phyloP scores from a whole-genome alignment of 2,797 vertebrate genomes.

The Eupleurogrammus muticus region DNA sequence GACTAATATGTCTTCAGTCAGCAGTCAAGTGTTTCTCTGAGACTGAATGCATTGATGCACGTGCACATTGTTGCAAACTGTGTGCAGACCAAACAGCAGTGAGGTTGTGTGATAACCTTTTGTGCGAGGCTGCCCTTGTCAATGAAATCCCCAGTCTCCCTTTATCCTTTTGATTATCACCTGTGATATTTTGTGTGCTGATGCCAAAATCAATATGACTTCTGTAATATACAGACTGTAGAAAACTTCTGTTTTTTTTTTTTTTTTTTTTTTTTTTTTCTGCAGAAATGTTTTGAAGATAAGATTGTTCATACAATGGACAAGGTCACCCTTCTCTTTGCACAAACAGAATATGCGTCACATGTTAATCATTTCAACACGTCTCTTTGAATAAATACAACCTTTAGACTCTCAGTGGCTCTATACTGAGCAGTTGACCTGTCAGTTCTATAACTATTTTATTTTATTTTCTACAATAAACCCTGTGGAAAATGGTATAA shows the following conservation, averaged over 20 bases:
- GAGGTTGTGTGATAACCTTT: slow-evolving; percentile 10
- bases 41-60: slow-evolving; percentile 41
- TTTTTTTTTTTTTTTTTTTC: not conserved
- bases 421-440: slow-evolving; percentile 4
- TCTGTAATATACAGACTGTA: not conserved
- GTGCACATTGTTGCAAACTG: slow-evolving; percentile 47
- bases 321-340: slow-evolving; percentile 7
- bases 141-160: not conserved
- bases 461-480: not conserved
- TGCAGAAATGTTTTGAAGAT: slow-evolving; percentile 17
- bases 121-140: slow-evolving; percentile 6
- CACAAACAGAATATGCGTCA: slow-evolving; percentile 28
- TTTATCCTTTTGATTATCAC: slow-evolving; percentile 7
- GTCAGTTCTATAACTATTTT: not conserved
- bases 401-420: slow-evolving; percentile 49
- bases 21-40: slow-evolving; percentile 31
- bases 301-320: slow-evolving; percentile 17
- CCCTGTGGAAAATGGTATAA: not conserved
- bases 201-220: slow-evolving; percentile 15
- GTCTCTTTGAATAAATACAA: slow-evolving; percentile 52
- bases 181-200: not conserved
- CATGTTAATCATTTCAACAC: slow-evolving; percentile 41
- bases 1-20: slow-evolving; percentile 36
- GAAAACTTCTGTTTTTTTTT: not conserved
- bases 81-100: too few species aligned